Conservation (phyloP, 2,888 invertebrate genomes). For the Metacarcinus magister region DNA sequence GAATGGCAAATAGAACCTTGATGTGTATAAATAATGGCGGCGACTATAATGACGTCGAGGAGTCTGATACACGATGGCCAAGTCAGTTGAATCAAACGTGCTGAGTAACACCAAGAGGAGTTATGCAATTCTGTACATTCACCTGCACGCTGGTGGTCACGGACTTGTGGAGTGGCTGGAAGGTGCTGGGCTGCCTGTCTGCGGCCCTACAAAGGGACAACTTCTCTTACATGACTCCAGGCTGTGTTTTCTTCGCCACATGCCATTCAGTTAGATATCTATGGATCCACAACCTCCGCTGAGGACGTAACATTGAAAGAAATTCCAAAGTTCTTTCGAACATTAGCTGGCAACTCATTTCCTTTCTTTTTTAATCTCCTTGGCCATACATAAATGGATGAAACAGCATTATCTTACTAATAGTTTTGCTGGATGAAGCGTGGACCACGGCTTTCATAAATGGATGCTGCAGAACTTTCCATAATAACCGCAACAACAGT, state of each 20-base stretch:
- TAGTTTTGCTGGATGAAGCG: not conserved
- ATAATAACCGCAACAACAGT: not conserved
- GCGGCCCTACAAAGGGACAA: not conserved
- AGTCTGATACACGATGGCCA: not conserved
- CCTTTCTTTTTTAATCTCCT: not conserved
- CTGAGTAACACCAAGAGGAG: conserved; percentile 35
- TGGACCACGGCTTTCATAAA: not conserved
- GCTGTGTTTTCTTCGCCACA: not conserved
- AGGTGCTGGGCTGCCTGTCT: not conserved
- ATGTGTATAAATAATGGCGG: not conserved
- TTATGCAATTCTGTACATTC: conserved; percentile 63
- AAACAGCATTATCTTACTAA: not conserved
- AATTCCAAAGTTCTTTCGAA: not conserved
- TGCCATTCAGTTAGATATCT: not conserved
- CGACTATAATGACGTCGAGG: not conserved
- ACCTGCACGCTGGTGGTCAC: conserved; percentile 45
- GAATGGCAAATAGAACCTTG: not conserved
- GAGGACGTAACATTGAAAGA: not conserved
- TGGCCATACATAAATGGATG: not conserved
- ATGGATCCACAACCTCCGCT: not conserved
- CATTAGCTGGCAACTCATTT: not conserved
- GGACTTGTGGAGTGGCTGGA: not conserved
- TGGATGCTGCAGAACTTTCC: not conserved
- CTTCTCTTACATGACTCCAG: not conserved
- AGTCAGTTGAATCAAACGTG: conserved; percentile 33